Evolutionary conservation across 35 echinoderm and acorn worm species (phyloP).

Genomic region (Antedon bifida): DNA sequence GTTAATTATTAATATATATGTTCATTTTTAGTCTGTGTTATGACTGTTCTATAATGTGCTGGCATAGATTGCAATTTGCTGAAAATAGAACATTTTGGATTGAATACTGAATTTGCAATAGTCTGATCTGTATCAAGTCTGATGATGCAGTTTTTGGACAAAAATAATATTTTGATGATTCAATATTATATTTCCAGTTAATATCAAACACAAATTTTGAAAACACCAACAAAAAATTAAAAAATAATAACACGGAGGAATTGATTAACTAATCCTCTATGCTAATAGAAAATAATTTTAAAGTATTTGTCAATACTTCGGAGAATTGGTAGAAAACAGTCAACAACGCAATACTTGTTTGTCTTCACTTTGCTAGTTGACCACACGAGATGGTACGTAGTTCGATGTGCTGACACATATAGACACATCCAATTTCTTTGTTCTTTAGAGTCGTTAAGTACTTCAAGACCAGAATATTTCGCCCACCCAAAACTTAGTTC

Average conservation of each 20-base stretch:
- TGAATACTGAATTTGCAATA: background rate
- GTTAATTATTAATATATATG: background rate
- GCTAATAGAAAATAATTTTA: too few species aligned
- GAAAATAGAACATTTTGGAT: background rate
- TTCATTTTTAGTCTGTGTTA: background rate
- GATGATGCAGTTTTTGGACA: too few species aligned
- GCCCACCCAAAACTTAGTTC: background rate
- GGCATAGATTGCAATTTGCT: background rate
- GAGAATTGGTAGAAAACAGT: too few species aligned
- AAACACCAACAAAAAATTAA: too few species aligned
- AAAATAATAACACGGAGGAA: too few species aligned
- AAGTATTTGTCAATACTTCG: too few species aligned
- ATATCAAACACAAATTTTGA: too few species aligned
- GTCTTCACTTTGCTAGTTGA: background rate
- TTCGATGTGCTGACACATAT: background rate
- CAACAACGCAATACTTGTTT: background rate
- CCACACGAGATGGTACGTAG: background rate
- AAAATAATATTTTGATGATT: too few species aligned
- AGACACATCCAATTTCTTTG: background rate
- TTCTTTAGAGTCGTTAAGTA: background rate
- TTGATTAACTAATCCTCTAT: too few species aligned
- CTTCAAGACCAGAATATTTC: background rate
- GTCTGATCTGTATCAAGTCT: too few species aligned
- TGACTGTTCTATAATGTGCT: background rate
- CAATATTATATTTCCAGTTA: too few species aligned